A percentile compares a stretch with the other conserved stretches of the same genome.
phyloP scores from a whole-genome alignment of 2,113 vertebrate species.

The Crotalus viridis region DNA sequence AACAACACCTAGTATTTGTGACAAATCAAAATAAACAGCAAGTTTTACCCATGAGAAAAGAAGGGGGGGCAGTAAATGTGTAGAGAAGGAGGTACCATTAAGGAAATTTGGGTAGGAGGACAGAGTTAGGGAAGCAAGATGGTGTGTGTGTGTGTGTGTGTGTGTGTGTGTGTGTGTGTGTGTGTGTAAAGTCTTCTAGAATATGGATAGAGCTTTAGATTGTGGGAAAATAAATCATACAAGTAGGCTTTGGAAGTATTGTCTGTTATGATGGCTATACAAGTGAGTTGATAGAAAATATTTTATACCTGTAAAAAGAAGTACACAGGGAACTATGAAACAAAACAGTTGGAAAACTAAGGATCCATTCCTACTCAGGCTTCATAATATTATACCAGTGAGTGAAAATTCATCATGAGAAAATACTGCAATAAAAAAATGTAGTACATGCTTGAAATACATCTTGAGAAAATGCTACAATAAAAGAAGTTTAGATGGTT shows the following conservation, averaged over 20 bases:
- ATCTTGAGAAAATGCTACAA: neutral
- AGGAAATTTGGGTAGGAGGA: constrained; percentile 40
- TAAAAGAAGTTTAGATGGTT: neutral
- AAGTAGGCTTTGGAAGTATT: constrained; percentile 34
- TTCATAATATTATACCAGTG: constrained; percentile 51
- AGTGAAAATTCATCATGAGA: constrained; percentile 35
- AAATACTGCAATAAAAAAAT: neutral
- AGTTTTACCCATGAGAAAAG: constrained; percentile 71
- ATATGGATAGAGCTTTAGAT: neutral
- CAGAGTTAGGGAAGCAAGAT: neutral
- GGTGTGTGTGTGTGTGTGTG: neutral
- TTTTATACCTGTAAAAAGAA: constrained; percentile 1
- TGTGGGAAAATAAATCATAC: neutral
- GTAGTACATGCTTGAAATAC: neutral
- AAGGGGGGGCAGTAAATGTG: constrained; percentile 13
- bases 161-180: neutral
- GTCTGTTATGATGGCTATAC: constrained; percentile 21
- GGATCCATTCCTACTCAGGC: constrained; percentile 25
- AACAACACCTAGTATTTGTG: constrained; percentile 80
- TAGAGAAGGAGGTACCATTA: constrained; percentile 43
- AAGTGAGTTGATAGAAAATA: constrained; percentile 33
- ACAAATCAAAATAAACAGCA: constrained; percentile 77
- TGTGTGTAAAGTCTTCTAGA: neutral
- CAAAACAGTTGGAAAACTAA: neutral
- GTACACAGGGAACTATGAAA: neutral